Percentiles rank a stretch among this genome's conserved stretches.
Evolutionary conservation across 2,113 vertebrate genomes (phyloP).

Genomic region (Catagonus wagneri): DNA sequence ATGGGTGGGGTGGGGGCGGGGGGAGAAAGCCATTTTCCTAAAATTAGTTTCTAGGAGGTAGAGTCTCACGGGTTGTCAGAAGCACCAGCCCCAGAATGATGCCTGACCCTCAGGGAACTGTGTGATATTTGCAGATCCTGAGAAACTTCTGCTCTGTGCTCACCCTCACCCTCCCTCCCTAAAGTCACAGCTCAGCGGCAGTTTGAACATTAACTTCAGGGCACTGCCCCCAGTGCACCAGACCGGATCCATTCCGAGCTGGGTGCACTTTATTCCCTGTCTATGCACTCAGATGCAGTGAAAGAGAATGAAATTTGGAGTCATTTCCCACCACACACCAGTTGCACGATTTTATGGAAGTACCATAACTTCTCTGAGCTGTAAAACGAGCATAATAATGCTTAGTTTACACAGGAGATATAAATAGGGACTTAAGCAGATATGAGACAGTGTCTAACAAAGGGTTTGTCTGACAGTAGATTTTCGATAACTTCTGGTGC

Average conservation of each 20-base stretch:
- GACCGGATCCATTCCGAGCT: background rate
- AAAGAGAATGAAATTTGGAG: background rate
- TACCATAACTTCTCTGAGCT: background rate
- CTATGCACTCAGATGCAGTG: background rate
- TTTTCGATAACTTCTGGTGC: background rate
- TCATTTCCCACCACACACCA: background rate
- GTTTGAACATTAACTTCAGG: background rate
- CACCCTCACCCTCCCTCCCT: background rate
- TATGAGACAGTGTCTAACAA: background rate
- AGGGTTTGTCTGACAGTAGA: background rate
- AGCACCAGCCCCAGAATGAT: too few relatives aligned
- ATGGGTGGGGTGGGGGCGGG: rapidly evolving
- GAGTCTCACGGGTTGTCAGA: background rate
- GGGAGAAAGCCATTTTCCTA: background rate
- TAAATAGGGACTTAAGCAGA: background rate
- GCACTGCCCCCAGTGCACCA: background rate
- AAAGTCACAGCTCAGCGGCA: background rate
- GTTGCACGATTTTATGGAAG: background rate
- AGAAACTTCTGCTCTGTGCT: background rate
- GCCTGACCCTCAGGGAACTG: rapidly evolving
- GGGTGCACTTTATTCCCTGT: background rate
- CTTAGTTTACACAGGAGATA: background rate
- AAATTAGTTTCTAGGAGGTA: background rate
- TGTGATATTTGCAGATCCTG: background rate
- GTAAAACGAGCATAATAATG: background rate